Conservation (phyloP, 2,888 invertebrate species). For the Stictocephala bisonia region DNA sequence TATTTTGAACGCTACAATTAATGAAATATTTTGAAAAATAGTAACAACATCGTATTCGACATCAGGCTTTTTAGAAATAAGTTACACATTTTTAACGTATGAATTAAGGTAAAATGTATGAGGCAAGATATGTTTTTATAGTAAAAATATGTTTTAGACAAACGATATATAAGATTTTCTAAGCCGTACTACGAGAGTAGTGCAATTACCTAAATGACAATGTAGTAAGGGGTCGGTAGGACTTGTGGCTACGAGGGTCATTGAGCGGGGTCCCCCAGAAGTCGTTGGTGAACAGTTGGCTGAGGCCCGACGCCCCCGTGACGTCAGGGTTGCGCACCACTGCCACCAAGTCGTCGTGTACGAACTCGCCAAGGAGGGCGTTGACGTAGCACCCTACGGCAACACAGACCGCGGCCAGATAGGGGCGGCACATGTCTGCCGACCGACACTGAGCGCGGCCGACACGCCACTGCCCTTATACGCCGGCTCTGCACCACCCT, state of each 20-base stretch:
- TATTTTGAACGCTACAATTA: no score
- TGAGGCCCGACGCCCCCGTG: slow-evolving; percentile 72
- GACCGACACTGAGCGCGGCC: no score
- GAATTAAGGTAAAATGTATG: no score
- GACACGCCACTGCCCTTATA: no score
- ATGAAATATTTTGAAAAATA: no score
- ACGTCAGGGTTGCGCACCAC: slow-evolving; percentile 86
- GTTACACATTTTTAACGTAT: no score
- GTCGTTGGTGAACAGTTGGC: slow-evolving; percentile 78
- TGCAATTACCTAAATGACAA: slow-evolving; percentile 89
- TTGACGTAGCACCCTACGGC: slow-evolving; percentile 79
- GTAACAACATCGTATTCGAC: no score
- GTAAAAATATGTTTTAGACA: no score
- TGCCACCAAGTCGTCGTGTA: slow-evolving; percentile 90
- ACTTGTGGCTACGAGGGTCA: slow-evolving; percentile 86
- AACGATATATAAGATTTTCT: no score
- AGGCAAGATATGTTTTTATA: no score
- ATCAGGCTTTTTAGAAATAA: no score
- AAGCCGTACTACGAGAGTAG: no score
- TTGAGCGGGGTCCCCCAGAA: slow-evolving; percentile 93
- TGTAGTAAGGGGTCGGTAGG: slow-evolving; percentile 85
- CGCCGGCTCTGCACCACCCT: background rate
- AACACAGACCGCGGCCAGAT: slow-evolving; percentile 62
- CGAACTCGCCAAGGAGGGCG: slow-evolving; percentile 82
- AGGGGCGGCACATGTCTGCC: slow-evolving; percentile 38